phyloP scores from a whole-genome alignment of 2,888 invertebrate species.

The Sclerodermus sp. region DNA sequence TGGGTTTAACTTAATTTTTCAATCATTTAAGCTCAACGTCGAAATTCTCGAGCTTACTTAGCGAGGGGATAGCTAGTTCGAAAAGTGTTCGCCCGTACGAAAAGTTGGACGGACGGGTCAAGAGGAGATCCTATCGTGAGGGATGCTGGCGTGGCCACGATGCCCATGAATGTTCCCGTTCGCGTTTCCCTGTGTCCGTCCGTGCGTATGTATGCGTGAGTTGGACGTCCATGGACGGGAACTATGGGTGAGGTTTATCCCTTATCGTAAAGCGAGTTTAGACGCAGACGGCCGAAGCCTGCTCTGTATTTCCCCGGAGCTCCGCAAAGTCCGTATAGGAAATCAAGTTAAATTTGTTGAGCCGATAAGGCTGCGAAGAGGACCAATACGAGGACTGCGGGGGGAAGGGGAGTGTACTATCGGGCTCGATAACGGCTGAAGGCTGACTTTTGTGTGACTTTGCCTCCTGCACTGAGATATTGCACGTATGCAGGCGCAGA shows the following conservation, averaged over 20 bases:
- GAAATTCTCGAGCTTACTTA: not conserved
- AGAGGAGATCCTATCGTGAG: conserved; percentile 19
- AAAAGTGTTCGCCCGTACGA: conserved; percentile 15
- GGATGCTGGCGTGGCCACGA: conserved; percentile 1
- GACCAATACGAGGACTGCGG: conserved; percentile 3
- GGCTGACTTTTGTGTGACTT: conserved; percentile 28
- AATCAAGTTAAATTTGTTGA: conserved; percentile 54
- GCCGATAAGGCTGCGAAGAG: conserved; percentile 45
- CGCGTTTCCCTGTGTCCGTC: not conserved
- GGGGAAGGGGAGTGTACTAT: conserved; percentile 3
- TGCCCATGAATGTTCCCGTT: not conserved
- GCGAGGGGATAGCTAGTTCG: not conserved
- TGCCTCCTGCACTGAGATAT: conserved; percentile 16
- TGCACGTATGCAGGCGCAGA: not conserved
- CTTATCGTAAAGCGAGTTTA: conserved; percentile 50
- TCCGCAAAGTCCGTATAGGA: conserved; percentile 48
- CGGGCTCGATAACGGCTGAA: conserved; percentile 35
- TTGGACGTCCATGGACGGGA: conserved; percentile 15
- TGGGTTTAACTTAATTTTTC: no score
- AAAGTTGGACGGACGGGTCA: conserved; percentile 30
- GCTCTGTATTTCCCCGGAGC: conserved; percentile 49
- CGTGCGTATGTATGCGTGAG: conserved; percentile 1
- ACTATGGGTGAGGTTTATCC: conserved; percentile 37
- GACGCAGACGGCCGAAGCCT: conserved; percentile 38
- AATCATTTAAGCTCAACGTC: no score